These are phyloP conservation scores for Ptychoptera contaminata DNA, from an alignment of 2,888 invertebrate genomes.

Conservation along the genomic window DNA sequence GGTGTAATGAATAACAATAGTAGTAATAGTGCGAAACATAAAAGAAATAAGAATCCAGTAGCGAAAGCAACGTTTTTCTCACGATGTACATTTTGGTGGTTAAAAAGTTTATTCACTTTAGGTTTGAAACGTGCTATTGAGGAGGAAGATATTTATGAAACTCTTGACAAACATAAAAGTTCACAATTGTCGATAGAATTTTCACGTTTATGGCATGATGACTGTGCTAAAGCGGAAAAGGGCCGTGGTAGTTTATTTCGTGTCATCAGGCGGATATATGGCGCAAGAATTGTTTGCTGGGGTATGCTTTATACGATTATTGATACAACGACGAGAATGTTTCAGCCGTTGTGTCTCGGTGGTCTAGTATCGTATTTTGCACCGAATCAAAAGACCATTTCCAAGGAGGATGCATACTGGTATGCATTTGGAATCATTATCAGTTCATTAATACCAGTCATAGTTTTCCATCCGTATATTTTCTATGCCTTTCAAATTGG, in stretches of 20 bases:
- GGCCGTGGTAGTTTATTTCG: conserved; percentile 6
- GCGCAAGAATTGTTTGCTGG: conserved; percentile 4
- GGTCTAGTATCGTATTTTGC: conserved; percentile 42
- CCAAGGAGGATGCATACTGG: conserved; percentile 38
- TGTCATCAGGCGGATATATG: conserved; percentile 8
- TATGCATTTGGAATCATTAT: conserved; percentile 42
- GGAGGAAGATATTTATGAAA: conserved; percentile 9
- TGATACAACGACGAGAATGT: conserved; percentile 29
- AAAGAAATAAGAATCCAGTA: conserved; percentile 5
- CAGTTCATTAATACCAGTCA: conserved; percentile 9
- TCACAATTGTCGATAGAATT: conserved; percentile 6
- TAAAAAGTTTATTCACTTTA: conserved; percentile 9
- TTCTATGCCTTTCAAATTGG: conserved; percentile 47
- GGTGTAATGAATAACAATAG: conserved; percentile 1
- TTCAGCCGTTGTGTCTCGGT: conserved; percentile 43
- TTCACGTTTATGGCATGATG: conserved; percentile 8
- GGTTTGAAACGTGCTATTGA: conserved; percentile 8
- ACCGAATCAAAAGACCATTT: conserved; percentile 29
- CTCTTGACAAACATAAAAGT: conserved; percentile 5
- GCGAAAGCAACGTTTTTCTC: conserved; percentile 6
- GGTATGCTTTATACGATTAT: conserved; percentile 8
- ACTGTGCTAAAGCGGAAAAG: conserved; percentile 6
- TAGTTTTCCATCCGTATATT: conserved; percentile 42
- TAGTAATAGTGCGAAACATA: neutral
- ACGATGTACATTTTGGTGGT: conserved; percentile 10